A percentile compares a stretch with the other conserved stretches of the same genome.
phyloP scores from a whole-genome alignment of 2,797 vertebrate species.

The Rhynchonycteris naso region DNA sequence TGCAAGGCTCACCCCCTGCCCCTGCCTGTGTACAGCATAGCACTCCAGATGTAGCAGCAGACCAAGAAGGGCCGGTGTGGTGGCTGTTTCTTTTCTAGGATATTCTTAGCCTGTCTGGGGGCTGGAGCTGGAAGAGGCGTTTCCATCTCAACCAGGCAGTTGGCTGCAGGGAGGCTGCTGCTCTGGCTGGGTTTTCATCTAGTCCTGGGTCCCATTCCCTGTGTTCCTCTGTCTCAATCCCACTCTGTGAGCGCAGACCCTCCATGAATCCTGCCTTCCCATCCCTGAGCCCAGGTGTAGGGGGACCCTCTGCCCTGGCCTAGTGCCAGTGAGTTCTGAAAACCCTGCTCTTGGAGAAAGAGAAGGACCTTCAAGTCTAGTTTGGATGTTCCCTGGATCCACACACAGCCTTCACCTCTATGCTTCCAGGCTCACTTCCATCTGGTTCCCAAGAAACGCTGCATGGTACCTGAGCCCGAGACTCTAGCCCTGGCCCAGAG shows the following conservation, averaged over 20 bases:
- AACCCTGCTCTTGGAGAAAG: not conserved
- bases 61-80: constrained; percentile 78
- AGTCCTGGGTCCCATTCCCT: not conserved
- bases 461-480: not conserved
- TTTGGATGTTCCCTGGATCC: not conserved
- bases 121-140: constrained; percentile 80
- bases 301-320: not conserved
- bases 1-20: not conserved
- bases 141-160: constrained; percentile 83
- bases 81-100: constrained; percentile 77
- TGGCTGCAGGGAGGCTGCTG: constrained; percentile 64
- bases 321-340: not conserved
- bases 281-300: not conserved
- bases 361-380: not conserved
- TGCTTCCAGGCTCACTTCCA: not conserved
- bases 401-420: not conserved
- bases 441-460: not conserved
- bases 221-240: not conserved
- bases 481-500: not conserved
- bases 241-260: not conserved
- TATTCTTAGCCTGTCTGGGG: constrained; percentile 83
- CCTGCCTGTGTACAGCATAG: constrained; percentile 56
- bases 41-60: constrained; percentile 76
- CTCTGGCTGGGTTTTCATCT: constrained; percentile 50
- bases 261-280: not conserved